Evolutionary conservation across 2,113 vertebrate species (phyloP).

Genomic region (Alosa alosa): DNA sequence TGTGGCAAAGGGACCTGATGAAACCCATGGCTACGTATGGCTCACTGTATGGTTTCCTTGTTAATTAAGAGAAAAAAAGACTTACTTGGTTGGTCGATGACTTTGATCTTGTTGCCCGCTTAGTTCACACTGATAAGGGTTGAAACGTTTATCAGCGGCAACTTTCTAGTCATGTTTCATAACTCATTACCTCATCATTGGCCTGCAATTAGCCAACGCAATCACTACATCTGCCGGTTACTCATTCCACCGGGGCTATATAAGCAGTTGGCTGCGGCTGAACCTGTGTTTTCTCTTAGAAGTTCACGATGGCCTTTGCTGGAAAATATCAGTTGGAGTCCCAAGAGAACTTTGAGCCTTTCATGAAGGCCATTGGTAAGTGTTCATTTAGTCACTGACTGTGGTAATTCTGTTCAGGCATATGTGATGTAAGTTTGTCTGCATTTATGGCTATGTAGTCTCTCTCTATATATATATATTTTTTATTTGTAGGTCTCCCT

Average conservation of each 20-base stretch:
- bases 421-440: neutral
- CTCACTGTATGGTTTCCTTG: neutral
- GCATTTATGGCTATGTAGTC: neutral
- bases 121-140: neutral
- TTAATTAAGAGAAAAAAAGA: neutral
- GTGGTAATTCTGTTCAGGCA: neutral
- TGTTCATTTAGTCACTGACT: neutral
- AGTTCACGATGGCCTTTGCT: constrained; percentile 31
- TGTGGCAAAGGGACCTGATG: no score
- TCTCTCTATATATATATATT: neutral
- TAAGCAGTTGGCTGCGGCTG: neutral
- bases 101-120: neutral
- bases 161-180: neutral
- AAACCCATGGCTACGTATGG: no score
- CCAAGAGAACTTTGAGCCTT: constrained; percentile 79
- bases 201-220: neutral
- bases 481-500: constrained; percentile 62
- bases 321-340: constrained; percentile 75
- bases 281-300: neutral
- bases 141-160: neutral
- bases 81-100: neutral
- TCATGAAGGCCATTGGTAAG: constrained; percentile 80
- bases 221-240: constrained; percentile 9
- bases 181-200: neutral
- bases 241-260: neutral